phyloP scores from a whole-genome alignment of 2,113 vertebrate genomes.

The Tachuris rubrigastra region DNA sequence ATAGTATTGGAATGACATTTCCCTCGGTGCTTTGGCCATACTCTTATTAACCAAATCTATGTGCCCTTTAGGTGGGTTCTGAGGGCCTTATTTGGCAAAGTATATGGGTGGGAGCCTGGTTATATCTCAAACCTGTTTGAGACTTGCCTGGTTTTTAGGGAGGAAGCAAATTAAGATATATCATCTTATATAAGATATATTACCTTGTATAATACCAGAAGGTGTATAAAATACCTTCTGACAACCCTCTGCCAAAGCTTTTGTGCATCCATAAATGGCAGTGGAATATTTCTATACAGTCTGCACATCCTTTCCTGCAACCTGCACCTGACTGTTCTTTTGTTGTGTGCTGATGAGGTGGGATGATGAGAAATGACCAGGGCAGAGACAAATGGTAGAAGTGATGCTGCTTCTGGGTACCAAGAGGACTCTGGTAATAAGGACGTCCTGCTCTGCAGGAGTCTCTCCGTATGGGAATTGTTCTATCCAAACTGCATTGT shows the following conservation, averaged over 20 bases:
- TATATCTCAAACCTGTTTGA: neutral
- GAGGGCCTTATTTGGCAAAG: neutral
- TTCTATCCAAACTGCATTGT: neutral
- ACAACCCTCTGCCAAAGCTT: neutral
- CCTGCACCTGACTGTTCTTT: neutral
- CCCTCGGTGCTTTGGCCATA: neutral
- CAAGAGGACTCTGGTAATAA: neutral
- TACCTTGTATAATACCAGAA: neutral
- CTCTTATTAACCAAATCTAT: neutral
- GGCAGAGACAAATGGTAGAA: neutral
- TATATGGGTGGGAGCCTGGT: neutral
- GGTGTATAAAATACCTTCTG: neutral
- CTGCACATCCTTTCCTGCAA: neutral
- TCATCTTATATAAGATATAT: neutral
- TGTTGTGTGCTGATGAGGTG: neutral
- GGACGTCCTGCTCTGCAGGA: neutral
- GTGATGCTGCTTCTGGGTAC: neutral
- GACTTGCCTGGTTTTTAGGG: neutral
- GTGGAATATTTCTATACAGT: neutral
- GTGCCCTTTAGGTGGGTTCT: neutral
- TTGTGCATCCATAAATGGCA: neutral
- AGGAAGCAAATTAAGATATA: neutral
- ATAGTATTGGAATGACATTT: neutral
- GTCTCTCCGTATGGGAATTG: neutral
- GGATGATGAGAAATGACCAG: neutral